A percentile compares a stretch with the other conserved stretches of the same genome.
Evolutionary conservation across 2,113 vertebrate genomes (phyloP).

Genomic region (Microtus ochrogaster): DNA sequence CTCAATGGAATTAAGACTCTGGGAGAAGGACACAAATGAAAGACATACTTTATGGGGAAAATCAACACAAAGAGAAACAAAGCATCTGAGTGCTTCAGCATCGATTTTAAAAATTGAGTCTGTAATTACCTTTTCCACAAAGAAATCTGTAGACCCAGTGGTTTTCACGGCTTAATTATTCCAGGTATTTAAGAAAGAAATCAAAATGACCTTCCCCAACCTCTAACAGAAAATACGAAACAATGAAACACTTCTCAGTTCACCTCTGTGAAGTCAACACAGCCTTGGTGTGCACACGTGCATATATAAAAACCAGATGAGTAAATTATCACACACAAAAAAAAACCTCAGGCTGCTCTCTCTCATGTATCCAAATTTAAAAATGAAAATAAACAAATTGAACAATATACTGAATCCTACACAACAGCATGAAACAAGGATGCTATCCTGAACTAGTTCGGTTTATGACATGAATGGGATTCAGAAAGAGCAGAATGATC

Average conservation of each 20-base stretch:
- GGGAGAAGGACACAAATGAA: slow-evolving; percentile 4
- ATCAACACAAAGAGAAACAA: slow-evolving; percentile 27
- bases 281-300: slow-evolving; percentile 21
- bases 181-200: slow-evolving; percentile 49
- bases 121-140: slow-evolving; percentile 59
- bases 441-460: background rate
- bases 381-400: slow-evolving; percentile 37
- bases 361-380: background rate
- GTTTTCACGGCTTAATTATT: slow-evolving; percentile 13
- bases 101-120: slow-evolving; percentile 45
- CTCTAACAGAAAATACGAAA: slow-evolving; percentile 53
- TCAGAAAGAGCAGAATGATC: background rate
- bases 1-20: background rate
- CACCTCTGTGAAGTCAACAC: slow-evolving; percentile 48
- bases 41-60: slow-evolving; percentile 10
- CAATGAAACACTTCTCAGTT: slow-evolving; percentile 52
- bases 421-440: background rate
- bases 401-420: slow-evolving; percentile 52
- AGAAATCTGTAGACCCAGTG: slow-evolving; percentile 12
- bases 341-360: background rate
- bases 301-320: slow-evolving; percentile 39
- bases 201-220: background rate
- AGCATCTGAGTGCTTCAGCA: background rate
- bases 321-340: slow-evolving; percentile 34
- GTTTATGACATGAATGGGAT: slow-evolving; percentile 1